Evolutionary conservation across 2,113 vertebrate species (phyloP).

Genomic region (Telmatochromis sp.): DNA sequence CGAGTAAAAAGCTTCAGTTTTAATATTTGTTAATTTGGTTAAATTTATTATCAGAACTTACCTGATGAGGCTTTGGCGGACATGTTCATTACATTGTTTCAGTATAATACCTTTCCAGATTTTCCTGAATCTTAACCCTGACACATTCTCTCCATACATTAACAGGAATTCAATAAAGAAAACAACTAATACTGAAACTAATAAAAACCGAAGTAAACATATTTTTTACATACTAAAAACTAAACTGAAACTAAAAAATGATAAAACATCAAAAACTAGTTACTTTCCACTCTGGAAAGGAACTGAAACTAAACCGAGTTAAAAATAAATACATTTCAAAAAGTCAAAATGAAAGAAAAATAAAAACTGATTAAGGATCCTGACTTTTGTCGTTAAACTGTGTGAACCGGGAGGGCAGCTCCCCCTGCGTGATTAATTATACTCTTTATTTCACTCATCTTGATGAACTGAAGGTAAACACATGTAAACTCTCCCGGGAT

Average conservation of each 20-base stretch:
- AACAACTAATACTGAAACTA: not conserved
- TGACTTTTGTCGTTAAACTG: not conserved
- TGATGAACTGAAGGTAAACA: not conserved
- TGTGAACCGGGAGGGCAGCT: not conserved
- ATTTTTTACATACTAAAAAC: not conserved
- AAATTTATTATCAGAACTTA: not conserved
- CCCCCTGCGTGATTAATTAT: not conserved
- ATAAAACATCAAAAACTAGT: not conserved
- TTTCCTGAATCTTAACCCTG: not conserved
- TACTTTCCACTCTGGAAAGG: not conserved
- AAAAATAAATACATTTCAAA: not conserved
- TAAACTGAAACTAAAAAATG: not conserved
- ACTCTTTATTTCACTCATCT: not conserved
- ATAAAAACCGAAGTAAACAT: not conserved
- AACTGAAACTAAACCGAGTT: not conserved
- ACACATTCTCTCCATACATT: not conserved
- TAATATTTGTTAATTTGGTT: not conserved
- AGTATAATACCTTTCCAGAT: not conserved
- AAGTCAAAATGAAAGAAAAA: not conserved
- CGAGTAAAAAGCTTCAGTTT: not conserved
- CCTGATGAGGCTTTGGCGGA: not conserved
- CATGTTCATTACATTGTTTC: not conserved
- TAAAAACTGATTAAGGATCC: not conserved
- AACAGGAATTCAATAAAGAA: not conserved
- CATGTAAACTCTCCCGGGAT: not conserved